phyloP scores from a whole-genome alignment of 2,797 vertebrate species.

The Melanotaenia nigrans region DNA sequence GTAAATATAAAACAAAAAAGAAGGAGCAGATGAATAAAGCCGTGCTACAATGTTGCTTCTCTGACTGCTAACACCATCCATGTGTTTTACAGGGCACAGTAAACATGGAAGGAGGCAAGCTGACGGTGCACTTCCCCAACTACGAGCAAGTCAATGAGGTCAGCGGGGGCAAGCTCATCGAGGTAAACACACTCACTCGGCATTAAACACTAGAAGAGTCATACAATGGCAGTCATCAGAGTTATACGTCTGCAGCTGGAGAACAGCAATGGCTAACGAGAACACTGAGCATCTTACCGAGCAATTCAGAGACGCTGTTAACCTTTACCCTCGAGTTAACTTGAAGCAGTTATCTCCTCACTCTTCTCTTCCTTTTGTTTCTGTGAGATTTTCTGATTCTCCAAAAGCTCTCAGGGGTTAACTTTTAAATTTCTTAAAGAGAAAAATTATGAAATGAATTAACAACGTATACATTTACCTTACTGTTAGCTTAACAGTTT shows the following conservation, averaged over 20 bases:
- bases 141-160: slow-evolving; percentile 90
- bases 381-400: neutral
- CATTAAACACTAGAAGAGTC: slow-evolving; percentile 9
- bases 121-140: slow-evolving; percentile 88
- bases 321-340: neutral
- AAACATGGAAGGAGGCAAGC: slow-evolving; percentile 85
- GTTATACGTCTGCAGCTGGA: slow-evolving; percentile 14
- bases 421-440: neutral
- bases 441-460: neutral
- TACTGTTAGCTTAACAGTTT: neutral
- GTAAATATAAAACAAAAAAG: slow-evolving; percentile 63
- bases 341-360: neutral
- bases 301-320: slow-evolving; percentile 1
- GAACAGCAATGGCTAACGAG: slow-evolving; percentile 20
- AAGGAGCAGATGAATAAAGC: neutral
- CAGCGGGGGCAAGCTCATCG: slow-evolving; percentile 88
- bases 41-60: neutral
- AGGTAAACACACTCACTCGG: slow-evolving; percentile 76
- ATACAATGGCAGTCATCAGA: slow-evolving; percentile 31
- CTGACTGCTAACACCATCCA: neutral
- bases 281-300: slow-evolving; percentile 6
- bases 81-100: slow-evolving; percentile 85
- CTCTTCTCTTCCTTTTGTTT: neutral
- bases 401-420: neutral
- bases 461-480: neutral